phyloP scores from a whole-genome alignment of 2,113 vertebrate species.

The Malurus melanocephalus region DNA sequence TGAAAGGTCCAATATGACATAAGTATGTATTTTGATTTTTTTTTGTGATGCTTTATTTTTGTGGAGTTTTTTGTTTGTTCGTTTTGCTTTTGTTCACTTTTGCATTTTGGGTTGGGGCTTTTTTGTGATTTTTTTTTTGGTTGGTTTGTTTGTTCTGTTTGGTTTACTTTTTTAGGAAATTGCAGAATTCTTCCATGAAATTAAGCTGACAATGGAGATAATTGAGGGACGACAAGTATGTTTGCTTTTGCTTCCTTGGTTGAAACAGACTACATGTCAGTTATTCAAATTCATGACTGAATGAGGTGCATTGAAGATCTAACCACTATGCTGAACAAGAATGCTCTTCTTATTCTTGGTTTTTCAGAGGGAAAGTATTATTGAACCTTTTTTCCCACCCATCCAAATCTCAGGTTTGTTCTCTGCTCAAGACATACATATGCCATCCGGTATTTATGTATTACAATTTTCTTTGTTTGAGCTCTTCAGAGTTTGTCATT shows the following conservation, averaged over 20 bases:
- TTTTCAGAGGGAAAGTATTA: neutral
- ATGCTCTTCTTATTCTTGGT: neutral
- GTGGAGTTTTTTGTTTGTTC: neutral
- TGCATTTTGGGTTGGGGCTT: fast-evolving
- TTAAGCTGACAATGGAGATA: neutral
- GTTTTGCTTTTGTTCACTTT: neutral
- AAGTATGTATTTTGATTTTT: neutral
- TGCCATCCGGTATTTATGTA: neutral
- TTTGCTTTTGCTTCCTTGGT: neutral
- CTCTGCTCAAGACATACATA: neutral
- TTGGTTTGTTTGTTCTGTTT: neutral
- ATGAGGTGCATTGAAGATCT: neutral
- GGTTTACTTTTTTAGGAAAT: neutral
- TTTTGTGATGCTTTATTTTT: neutral
- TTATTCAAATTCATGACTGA: neutral
- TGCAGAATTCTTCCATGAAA: neutral
- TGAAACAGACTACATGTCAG: neutral
- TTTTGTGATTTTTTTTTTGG: neutral
- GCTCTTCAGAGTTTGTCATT: neutral
- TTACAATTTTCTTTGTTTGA: slow-evolving; percentile 2
- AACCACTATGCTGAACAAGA: neutral
- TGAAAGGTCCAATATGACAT: neutral
- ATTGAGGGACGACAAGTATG: neutral
- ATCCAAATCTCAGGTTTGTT: neutral
- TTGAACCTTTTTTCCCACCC: neutral